Conservation (phyloP, 2,113 vertebrate species). For the Bos javanicus region DNA sequence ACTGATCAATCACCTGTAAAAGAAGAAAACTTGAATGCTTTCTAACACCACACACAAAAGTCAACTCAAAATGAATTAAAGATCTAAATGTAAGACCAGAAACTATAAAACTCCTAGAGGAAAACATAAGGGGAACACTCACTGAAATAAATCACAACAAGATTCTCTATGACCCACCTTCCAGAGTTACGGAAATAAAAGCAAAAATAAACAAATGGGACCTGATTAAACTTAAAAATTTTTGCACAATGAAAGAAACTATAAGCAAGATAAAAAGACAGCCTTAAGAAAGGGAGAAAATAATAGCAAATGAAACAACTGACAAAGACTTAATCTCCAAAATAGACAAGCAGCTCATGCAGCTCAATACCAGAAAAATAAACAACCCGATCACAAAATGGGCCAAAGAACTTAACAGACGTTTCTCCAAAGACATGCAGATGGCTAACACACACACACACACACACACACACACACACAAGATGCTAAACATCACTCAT, state of each 20-base stretch:
- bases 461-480: no score
- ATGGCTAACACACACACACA: not conserved
- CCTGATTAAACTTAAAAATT: not conserved
- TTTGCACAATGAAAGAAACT: no score
- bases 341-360: not conserved
- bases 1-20: not conserved
- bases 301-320: not conserved
- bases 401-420: not conserved
- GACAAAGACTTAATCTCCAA: not conserved
- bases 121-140: not conserved
- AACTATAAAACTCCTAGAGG: not conserved
- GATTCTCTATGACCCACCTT: not conserved
- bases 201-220: not conserved
- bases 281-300: no score
- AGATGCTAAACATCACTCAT: not conserved
- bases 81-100: not conserved
- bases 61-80: not conserved
- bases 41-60: not conserved
- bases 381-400: not conserved
- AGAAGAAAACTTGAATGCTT: not conserved
- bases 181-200: not conserved
- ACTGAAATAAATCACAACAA: not conserved
- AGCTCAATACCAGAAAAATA: not conserved
- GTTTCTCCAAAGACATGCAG: not conserved
- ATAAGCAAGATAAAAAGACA: no score